phyloP scores from a whole-genome alignment of 2,113 vertebrate genomes.

The Ptyas mucosa region DNA sequence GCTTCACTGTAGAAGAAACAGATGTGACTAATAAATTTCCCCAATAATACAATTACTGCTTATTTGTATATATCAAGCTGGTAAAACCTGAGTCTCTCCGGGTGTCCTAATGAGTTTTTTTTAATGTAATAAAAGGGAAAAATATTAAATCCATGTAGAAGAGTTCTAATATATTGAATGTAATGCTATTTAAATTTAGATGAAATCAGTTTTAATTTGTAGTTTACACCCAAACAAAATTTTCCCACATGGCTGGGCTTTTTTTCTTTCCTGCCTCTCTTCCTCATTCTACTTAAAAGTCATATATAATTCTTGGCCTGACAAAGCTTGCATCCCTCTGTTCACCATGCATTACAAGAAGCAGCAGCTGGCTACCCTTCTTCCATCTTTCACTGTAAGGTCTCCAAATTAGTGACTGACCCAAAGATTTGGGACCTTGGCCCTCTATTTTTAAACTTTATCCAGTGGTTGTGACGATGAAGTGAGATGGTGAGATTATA shows the following conservation, averaged over 20 bases:
- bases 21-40: not conserved
- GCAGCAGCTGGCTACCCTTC: not conserved
- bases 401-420: not conserved
- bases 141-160: not conserved
- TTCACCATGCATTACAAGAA: not conserved
- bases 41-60: not conserved
- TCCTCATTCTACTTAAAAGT: not conserved
- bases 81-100: not conserved
- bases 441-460: not conserved
- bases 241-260: not conserved
- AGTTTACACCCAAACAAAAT: not conserved
- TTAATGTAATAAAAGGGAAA: not conserved
- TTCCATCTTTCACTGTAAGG: not conserved
- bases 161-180: not conserved
- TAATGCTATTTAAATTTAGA: not conserved
- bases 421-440: not conserved
- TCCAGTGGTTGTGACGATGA: not conserved
- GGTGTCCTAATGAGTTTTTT: not conserved
- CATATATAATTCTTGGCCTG: not conserved
- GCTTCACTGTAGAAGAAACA: not conserved
- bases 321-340: not conserved
- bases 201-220: not conserved
- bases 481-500: not conserved
- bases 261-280: not conserved
- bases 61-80: not conserved